Evolutionary conservation across 1,140 invertebrate species (phyloP), one percentile per base, ranked within the genome.

Genomic region (Neodiprion pinetum): DNA sequence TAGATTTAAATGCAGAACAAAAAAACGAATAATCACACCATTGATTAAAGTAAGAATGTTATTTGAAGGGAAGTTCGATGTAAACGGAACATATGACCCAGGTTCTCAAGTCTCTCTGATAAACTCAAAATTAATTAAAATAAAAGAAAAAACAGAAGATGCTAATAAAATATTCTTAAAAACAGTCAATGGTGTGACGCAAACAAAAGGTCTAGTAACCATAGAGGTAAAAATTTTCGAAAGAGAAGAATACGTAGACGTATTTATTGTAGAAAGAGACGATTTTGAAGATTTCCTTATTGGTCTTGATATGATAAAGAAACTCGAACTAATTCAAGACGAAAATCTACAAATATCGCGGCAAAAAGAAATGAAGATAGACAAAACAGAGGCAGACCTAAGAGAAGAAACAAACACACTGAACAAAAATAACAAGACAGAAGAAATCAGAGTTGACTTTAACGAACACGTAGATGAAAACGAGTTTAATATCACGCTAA

Each of bases 381-480:
- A 72, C 14, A 65, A 65, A 72, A 72, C 17, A 23, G 28, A 70
- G 9, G 61, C 17, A 17, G 17, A 17, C 17, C 17, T 17, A 17
- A 17, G 17, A 79, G 17, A 17, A 17, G 17, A 67, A 67, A 76
- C 40, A 74, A 71, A 80, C 71, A 77, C 75, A 74, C 72, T 11
- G 72, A 66, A 74, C 73, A 75, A 72, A 65, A 78, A 28, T 14
- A 72, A 73, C 10, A 3, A 47, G 11, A 10, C 28, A 67, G 67
- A 68, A 69, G 7, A 74, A 67, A 48, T 66, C 69, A 40, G 12
- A 21, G 10, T 68, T 69, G 80, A 84, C 74, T 83, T 83, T 76
- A 82, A 86, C 74, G 78, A 80, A 81, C 74, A 83, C 72, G 75
- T 81, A 77, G 72, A 78, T n/a, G 72, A 76, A 75, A 23, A 79